Evolutionary conservation across 2,888 invertebrate genomes (phyloP).

Genomic region (Drosophila cognata): DNA sequence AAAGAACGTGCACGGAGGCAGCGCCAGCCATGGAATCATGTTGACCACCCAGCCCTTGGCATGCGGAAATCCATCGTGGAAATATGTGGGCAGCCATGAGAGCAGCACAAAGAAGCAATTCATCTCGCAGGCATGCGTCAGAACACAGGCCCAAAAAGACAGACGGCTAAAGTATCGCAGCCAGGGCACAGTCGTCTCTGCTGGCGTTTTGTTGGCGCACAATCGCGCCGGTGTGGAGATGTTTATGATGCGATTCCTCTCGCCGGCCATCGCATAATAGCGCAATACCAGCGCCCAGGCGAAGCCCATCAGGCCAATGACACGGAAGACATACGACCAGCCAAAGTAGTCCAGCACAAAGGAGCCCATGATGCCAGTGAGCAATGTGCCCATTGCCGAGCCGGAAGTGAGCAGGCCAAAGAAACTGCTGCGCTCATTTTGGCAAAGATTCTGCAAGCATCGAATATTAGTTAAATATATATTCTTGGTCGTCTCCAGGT

Average conservation of each 20-base stretch:
- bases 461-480: background rate
- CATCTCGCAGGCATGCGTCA: constrained; percentile 90
- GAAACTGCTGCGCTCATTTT: constrained; percentile 88
- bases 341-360: constrained; percentile 88
- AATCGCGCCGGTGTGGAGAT: constrained; percentile 83
- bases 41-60: constrained; percentile 90
- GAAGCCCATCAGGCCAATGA: constrained; percentile 87
- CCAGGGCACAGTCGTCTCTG: constrained; percentile 87
- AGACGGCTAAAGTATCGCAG: constrained; percentile 86
- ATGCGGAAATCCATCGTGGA: constrained; percentile 89
- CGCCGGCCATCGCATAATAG: constrained; percentile 86
- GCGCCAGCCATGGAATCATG: constrained; percentile 89
- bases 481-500: background rate
- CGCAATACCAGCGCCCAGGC: constrained; percentile 87
- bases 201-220: constrained; percentile 82
- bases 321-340: constrained; percentile 89
- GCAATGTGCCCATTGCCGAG: constrained; percentile 87
- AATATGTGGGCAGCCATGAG: constrained; percentile 91
- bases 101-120: constrained; percentile 90
- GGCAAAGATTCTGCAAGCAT: constrained; percentile 86
- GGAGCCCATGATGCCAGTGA: constrained; percentile 89
- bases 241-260: constrained; percentile 84
- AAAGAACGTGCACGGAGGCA: constrained; percentile 88
- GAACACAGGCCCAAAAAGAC: constrained; percentile 89
- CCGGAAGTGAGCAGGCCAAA: constrained; percentile 89